Base-by-base conservation (phyloP, 2,888 invertebrate genomes). In the Masnerella sp. region DNA sequence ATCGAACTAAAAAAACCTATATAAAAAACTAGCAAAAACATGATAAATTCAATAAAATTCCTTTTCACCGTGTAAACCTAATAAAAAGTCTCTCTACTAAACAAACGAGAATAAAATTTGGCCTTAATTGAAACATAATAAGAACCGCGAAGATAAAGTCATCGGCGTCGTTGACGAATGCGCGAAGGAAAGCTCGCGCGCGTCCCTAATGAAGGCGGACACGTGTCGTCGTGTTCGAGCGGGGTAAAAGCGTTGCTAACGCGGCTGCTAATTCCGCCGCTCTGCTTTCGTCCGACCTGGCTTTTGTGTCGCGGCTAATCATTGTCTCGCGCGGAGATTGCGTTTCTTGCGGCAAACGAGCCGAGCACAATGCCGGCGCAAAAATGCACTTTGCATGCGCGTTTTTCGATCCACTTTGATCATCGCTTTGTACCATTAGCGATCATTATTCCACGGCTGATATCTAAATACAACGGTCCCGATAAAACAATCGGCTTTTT, bases 211-310 rank as follows among this genome's bases (percentile, higher is more conserved):
- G 80, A 81, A 80, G 79, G 79, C 71, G 78, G 79, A 79, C 82
- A 77, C 77, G 75, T 78, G 72, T 75, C 76, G 77, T 78, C 77
- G 75, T 76, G 56, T 40, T 62, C 76, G 78, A 78, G 76, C 79
- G 77, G 76, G 80, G 74, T 82, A 81, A 81, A 81, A 80, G 82
- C 81, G 79, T 81, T 79, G 64, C 83, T 80, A 81, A 81, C 80
- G 75, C 70, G 78, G 61, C 75, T 62, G 67, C 75, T 70, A 70
- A 65, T 67, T 69, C 62, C 34, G 47, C 58, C 47, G 74, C 61
- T 65, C 42, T 59, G 54, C 61, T 72, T 72, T 74, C 56, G 65
- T 70, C 38, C 65, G 61, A 52, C 15, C 38, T 38, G 28, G 54
- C 62, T 71, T 67, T 67, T 71, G 49, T 34, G 62, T 54, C 65